phyloP scores from a whole-genome alignment of 2,113 vertebrate species.

The Rallus limicola region DNA sequence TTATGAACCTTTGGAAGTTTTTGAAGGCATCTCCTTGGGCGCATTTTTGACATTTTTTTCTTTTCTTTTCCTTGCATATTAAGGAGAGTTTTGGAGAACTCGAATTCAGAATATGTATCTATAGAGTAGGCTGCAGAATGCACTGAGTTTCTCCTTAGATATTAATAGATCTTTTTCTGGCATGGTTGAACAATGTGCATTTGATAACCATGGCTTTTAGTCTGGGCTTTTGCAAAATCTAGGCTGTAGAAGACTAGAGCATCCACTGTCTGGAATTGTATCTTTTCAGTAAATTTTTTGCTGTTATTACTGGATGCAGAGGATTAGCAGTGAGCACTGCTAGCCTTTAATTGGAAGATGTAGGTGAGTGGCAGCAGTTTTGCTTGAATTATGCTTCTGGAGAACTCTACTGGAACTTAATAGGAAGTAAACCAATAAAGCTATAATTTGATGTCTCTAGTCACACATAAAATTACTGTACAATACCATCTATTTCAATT shows the following conservation, averaged over 20 bases:
- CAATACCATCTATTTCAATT: background rate
- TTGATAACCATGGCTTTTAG: background rate
- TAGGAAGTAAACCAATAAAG: background rate
- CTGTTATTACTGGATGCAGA: background rate
- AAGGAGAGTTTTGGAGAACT: background rate
- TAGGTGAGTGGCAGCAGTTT: background rate
- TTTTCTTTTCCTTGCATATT: background rate
- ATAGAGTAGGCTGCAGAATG: background rate
- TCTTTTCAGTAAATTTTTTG: background rate
- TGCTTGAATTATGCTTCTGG: background rate
- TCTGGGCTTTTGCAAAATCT: background rate
- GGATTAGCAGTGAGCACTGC: background rate
- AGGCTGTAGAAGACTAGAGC: background rate
- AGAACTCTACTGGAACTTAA: background rate
- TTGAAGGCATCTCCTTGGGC: fast-evolving
- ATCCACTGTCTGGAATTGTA: background rate
- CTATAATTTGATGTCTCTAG: background rate
- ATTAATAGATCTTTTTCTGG: background rate
- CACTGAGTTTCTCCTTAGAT: background rate
- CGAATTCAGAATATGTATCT: background rate
- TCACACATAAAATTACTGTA: background rate
- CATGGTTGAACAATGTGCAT: background rate
- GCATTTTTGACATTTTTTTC: background rate
- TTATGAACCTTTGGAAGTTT: background rate
- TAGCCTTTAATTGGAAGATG: background rate